These are phyloP conservation scores for Pristionchus japonicus DNA, from an alignment of 2,888 invertebrate species.

Conservation along the genomic window DNA sequence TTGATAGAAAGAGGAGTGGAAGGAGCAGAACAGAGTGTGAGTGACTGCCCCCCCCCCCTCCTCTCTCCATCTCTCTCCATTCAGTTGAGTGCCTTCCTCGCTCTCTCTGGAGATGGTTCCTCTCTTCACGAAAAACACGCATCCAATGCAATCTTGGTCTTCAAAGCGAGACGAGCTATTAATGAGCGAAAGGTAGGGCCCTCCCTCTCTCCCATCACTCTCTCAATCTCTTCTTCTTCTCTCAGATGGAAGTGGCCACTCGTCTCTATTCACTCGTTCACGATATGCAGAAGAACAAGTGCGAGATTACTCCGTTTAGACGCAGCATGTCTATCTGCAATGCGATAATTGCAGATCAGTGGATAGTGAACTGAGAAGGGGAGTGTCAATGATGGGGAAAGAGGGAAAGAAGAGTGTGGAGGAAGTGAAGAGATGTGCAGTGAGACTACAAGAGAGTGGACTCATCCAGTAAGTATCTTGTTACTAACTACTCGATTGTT, in stretches of 20 bases:
- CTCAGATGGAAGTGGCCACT: conserved; percentile 19
- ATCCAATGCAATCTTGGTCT: not conserved
- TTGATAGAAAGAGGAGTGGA: conserved; percentile 17
- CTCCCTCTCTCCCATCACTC: not conserved
- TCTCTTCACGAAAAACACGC: conserved; percentile 13
- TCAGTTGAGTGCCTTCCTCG: conserved; percentile 2
- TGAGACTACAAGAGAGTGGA: not conserved
- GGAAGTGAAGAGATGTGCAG: not conserved
- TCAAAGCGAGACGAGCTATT: not conserved
- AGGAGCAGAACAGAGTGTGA: conserved; percentile 19
- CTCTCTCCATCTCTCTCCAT: not conserved
- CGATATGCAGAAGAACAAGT: not conserved
- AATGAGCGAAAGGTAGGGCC: not conserved
- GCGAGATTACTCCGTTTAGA: not conserved
- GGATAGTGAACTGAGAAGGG: not conserved
- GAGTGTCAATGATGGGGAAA: not conserved
- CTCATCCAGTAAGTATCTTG: not conserved
- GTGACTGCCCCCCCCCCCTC: not conserved
- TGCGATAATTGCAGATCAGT: not conserved
- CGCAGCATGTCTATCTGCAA: not conserved
- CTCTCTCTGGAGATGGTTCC: not conserved
- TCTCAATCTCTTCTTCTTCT: not conserved
- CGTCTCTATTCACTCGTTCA: conserved; percentile 2
- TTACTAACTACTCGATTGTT: too few species aligned
- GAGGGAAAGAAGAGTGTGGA: not conserved